A percentile compares a stretch with the other conserved stretches of the same genome.
These are phyloP conservation scores for Galemys pyrenaicus DNA, from an alignment of 2,113 vertebrate species.

Conservation along the genomic window DNA sequence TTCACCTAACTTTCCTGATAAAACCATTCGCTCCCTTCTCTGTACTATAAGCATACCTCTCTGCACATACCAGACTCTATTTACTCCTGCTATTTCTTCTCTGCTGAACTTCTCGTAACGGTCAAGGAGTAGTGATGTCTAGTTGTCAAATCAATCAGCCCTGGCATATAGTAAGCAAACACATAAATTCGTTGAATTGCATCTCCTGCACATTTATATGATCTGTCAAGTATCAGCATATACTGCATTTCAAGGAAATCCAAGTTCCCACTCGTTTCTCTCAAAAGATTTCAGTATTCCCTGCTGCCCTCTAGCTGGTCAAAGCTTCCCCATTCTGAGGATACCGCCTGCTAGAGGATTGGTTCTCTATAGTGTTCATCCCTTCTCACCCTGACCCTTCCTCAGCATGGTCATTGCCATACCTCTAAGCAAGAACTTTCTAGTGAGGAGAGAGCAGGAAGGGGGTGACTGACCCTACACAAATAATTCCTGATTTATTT, in stretches of 20 bases:
- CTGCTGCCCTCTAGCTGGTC: constrained; percentile 23
- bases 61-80: not conserved
- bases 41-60: not conserved
- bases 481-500: not conserved
- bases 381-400: not conserved
- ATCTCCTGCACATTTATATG: not conserved
- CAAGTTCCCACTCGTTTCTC: not conserved
- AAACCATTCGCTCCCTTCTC: not conserved
- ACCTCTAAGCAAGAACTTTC: not conserved
- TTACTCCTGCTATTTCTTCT: constrained; percentile 17
- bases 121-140: not conserved
- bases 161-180: not conserved
- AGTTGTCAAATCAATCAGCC: not conserved
- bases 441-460: not conserved
- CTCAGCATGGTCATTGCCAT: not conserved
- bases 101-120: not conserved
- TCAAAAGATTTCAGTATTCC: constrained; percentile 1
- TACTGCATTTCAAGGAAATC: not conserved
- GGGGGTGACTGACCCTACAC: not conserved
- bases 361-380: not conserved
- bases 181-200: not conserved
- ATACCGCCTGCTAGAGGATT: not conserved
- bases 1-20: not conserved
- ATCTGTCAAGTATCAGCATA: not conserved
- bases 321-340: not conserved